Conservation (phyloP, 2,113 vertebrate species). For the Lates calcarifer region DNA sequence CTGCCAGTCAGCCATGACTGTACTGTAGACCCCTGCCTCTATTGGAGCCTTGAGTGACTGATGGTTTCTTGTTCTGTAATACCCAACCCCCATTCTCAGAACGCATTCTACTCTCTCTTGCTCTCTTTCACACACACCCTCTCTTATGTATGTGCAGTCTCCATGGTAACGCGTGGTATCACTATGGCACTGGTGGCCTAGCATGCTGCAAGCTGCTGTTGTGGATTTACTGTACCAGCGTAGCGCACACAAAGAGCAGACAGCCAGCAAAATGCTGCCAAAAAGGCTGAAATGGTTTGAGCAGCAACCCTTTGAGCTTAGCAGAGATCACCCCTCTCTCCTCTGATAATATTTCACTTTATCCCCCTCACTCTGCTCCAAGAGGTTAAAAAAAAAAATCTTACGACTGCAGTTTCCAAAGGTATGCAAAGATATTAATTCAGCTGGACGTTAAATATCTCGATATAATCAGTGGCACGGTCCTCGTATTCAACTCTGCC, state of each 20-base stretch:
- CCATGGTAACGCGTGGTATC: conserved; percentile 84
- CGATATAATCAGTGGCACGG: conserved; percentile 20
- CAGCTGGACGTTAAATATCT: conserved; percentile 26
- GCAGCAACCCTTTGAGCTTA: conserved; percentile 41
- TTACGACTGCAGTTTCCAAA: conserved; percentile 3
- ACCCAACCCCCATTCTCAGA: conserved; percentile 69
- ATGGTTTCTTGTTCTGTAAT: conserved; percentile 55
- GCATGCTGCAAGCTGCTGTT: conserved; percentile 69
- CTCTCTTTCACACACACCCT: conserved; percentile 57
- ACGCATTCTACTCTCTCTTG: conserved; percentile 20
- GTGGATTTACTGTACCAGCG: conserved; percentile 69
- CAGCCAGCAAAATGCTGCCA: conserved; percentile 49
- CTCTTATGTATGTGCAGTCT: conserved; percentile 79
- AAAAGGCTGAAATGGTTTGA: conserved; percentile 47
- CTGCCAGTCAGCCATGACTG: conserved; percentile 48
- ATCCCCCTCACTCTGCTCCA: conserved; percentile 27
- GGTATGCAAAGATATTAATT: conserved; percentile 25
- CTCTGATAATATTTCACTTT: conserved; percentile 22
- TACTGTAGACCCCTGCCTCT: conserved; percentile 14
- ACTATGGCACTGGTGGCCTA: conserved; percentile 72
- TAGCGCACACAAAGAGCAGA: conserved; percentile 48
- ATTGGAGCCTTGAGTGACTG: conserved; percentile 53
- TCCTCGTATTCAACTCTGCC: conserved; percentile 25
- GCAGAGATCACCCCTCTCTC: conserved; percentile 31
- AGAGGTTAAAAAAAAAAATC: conserved; percentile 34